phyloP scores from a whole-genome alignment of 1,140 invertebrate species.

The Sinella curviseta region DNA sequence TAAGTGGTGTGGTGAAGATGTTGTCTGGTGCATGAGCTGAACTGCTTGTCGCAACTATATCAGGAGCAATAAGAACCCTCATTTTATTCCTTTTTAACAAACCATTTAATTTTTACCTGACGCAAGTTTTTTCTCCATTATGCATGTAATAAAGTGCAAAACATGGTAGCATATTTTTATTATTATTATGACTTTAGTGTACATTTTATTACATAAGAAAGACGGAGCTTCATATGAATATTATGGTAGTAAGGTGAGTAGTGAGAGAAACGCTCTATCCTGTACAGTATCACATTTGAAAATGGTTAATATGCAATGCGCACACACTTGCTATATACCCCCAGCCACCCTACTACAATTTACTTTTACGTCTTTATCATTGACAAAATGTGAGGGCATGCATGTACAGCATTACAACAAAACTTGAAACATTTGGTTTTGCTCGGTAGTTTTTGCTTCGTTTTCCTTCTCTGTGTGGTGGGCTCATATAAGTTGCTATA shows the following conservation, averaged over 20 bases:
- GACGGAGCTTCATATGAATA: too few relatives aligned
- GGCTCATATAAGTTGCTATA: background rate
- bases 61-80: background rate
- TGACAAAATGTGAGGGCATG: background rate
- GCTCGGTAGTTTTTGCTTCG: background rate
- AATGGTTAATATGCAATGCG: background rate
- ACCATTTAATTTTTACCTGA: constrained; percentile 12
- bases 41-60: background rate
- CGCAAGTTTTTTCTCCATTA: constrained; percentile 11
- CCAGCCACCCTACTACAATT: background rate
- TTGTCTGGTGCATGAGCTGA: background rate
- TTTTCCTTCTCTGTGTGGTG: background rate
- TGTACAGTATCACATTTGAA: background rate
- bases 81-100: constrained; percentile 12
- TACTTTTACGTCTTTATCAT: background rate
- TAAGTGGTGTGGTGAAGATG: background rate
- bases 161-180: constrained; percentile 19
- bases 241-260: background rate
- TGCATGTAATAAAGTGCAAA: constrained; percentile 25
- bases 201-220: background rate
- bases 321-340: background rate
- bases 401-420: background rate
- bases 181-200: too few relatives aligned
- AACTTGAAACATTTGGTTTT: background rate
- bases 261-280: background rate